Conservation (phyloP, 2,113 vertebrate genomes). For the Mus pahari region DNA sequence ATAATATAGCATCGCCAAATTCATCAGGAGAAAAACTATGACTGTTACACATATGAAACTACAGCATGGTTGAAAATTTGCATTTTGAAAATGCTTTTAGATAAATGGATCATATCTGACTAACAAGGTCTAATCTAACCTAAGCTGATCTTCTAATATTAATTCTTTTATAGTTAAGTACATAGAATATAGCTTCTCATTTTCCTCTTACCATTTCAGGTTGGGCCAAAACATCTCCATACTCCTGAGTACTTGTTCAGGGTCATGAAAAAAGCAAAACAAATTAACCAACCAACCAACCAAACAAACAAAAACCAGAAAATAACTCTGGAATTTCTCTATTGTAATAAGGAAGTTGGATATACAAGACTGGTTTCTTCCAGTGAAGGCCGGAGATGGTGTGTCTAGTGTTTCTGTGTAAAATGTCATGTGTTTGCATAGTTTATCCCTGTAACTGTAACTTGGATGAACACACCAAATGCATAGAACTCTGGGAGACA, state of each 20-base stretch:
- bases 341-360: fast-evolving
- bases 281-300: too few species aligned
- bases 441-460: background rate
- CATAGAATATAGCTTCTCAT: background rate
- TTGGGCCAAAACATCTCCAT: background rate
- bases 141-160: background rate
- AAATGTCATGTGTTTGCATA: background rate
- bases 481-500: background rate
- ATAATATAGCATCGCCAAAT: background rate
- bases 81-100: background rate
- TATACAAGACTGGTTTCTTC: background rate
- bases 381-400: background rate
- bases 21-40: background rate
- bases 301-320: too few species aligned
- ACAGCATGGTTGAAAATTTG: background rate
- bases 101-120: background rate
- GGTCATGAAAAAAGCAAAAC: background rate
- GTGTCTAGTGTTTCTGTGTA: background rate
- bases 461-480: background rate
- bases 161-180: background rate
- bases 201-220: background rate
- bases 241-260: background rate
- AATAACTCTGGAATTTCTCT: background rate
- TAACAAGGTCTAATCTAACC: background rate
- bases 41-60: background rate